A percentile compares a stretch with the other conserved stretches of the same genome.
phyloP scores from a whole-genome alignment of 2,797 vertebrate genomes.

The Balearica regulorum region DNA sequence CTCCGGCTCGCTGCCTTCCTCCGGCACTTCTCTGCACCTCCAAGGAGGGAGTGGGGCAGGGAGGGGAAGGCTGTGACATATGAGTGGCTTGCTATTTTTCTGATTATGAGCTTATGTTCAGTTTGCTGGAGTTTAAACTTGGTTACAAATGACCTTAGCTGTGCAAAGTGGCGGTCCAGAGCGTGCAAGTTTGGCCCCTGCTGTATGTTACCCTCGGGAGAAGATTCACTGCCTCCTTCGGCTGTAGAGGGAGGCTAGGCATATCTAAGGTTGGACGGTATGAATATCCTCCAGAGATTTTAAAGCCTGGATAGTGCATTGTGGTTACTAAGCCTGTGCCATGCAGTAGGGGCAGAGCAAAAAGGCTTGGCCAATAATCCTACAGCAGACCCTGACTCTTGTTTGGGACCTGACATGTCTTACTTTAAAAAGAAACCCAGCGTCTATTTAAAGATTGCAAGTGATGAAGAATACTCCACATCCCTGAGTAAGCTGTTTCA shows the following conservation, averaged over 20 bases:
- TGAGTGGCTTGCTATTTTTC: not conserved
- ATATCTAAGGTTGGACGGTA: not conserved
- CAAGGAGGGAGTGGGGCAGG: not conserved
- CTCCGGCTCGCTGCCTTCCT: not conserved
- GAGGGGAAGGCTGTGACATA: not conserved
- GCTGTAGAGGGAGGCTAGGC: not conserved
- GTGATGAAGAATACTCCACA: not conserved
- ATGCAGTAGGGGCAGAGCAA: not conserved
- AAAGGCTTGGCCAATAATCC: not conserved
- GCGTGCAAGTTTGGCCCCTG: not conserved
- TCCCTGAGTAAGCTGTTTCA: conserved; percentile 29
- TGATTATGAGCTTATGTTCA: not conserved
- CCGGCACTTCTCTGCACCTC: not conserved
- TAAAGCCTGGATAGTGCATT: not conserved
- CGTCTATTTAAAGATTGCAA: conserved; percentile 4
- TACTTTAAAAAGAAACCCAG: not conserved
- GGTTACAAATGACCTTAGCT: not conserved
- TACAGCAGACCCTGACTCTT: not conserved
- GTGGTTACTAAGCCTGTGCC: not conserved
- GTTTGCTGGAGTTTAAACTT: not conserved
- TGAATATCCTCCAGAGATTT: not conserved
- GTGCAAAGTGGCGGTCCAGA: not conserved
- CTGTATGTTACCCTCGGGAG: not conserved
- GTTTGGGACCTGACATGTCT: not conserved
- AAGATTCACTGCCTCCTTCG: not conserved